Conservation (phyloP, 2,888 invertebrate genomes). For the Tachina lurida region DNA sequence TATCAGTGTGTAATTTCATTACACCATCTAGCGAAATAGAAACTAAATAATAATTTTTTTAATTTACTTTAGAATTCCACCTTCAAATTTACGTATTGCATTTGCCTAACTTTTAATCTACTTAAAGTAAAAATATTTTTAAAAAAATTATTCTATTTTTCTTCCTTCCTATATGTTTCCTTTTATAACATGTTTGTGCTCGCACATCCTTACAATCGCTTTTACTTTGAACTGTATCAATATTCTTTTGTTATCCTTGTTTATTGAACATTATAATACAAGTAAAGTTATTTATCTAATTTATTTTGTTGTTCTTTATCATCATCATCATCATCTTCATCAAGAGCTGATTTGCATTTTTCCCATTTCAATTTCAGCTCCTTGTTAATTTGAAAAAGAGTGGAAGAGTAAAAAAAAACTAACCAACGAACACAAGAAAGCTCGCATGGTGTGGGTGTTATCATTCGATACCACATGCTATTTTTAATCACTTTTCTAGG, state of each 20-base stretch:
- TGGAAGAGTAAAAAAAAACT: slow-evolving; percentile 29
- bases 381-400: slow-evolving; percentile 74
- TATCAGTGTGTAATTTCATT: no score
- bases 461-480: no score
- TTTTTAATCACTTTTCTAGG: no score
- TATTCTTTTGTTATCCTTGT: slow-evolving; percentile 75
- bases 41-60: no score
- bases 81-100: no score
- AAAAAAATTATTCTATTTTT: background rate
- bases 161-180: background rate
- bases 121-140: slow-evolving; percentile 22
- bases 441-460: no score
- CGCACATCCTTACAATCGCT: background rate
- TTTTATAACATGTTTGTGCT: background rate
- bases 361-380: slow-evolving; percentile 72
- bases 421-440: no score
- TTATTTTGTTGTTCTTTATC: slow-evolving; percentile 56
- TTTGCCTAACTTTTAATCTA: background rate
- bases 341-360: slow-evolving; percentile 78
- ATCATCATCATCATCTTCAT: slow-evolving; percentile 63
- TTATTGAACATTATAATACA: slow-evolving; percentile 36
- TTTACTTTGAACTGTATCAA: slow-evolving; percentile 53
- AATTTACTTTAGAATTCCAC: no score
- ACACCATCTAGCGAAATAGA: no score
- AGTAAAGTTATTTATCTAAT: slow-evolving; percentile 75